Conservation (phyloP, 2,888 invertebrate species). For the Chorisops tibialis region DNA sequence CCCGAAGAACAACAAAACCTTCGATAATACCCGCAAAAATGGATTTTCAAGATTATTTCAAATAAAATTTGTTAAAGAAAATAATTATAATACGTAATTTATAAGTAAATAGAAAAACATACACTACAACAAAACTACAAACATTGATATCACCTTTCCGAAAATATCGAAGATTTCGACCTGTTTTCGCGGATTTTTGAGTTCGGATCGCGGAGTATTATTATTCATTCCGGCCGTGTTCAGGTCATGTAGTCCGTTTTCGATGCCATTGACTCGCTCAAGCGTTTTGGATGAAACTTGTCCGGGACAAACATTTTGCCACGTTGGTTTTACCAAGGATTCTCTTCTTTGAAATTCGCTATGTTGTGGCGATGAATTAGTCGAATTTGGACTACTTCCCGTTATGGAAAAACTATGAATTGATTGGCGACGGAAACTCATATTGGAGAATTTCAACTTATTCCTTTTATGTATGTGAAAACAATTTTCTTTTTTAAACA, state of each 20-base stretch:
- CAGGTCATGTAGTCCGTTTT: conserved; percentile 27
- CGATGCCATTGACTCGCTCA: conserved; percentile 48
- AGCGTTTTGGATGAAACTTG: conserved; percentile 48
- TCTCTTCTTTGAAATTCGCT: conserved; percentile 43
- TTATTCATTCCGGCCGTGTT: conserved; percentile 8
- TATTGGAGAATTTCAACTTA: conserved; percentile 1
- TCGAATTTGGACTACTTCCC: conserved; percentile 1
- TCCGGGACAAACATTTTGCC: conserved; percentile 51
- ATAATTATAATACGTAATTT: no score
- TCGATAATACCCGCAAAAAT: no score
- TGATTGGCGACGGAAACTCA: conserved; percentile 37
- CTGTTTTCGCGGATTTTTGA: conserved; percentile 36
- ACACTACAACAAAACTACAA: conserved; percentile 12
- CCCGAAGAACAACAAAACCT: no score
- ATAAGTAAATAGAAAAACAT: no score
- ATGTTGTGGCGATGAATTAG: conserved; percentile 10
- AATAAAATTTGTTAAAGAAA: no score
- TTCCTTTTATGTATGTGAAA: neutral
- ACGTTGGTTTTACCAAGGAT: conserved; percentile 51
- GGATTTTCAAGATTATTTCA: no score
- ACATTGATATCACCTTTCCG: conserved; percentile 45
- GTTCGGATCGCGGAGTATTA: conserved; percentile 19
- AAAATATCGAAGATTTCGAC: conserved; percentile 44
- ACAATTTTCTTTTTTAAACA: no score
- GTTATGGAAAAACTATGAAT: conserved; percentile 32